Evolutionary conservation across 2,888 invertebrate genomes (phyloP), one percentile per base, ranked within the genome.

Genomic region (Standfussiana lucernea): DNA sequence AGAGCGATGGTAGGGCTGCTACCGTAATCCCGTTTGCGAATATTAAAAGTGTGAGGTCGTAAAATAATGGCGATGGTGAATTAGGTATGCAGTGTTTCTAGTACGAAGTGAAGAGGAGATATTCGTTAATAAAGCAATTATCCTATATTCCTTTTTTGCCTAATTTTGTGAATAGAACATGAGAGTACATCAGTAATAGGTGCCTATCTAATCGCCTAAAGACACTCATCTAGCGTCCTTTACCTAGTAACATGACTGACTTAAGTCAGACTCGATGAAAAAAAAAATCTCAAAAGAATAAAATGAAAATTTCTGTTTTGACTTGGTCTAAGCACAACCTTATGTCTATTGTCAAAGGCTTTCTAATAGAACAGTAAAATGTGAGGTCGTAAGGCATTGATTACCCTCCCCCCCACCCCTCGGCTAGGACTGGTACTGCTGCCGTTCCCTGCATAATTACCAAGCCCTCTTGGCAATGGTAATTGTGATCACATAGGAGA

Each of bases 1-100:
- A 62, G 50, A 65, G 45, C 77, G 56, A 42, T 78, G 62, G 76
- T 83, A 85, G 83, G 72, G 77, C 32, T 82, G 65, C 69, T 24
- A 56, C 73, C 32, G 21, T 35, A 61, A 61, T 21, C 3, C 61
- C 68, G 59, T 61, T 72, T 40, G 78, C 35, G 61, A 66, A 70
- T 82, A 80, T 71, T 71, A 83, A 78, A 80, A 80, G 35, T 73
- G 13, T 80, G 13, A 59, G 15, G 47, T 66, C 28, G 35, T 78
- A 73, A 74, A 66, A 42, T 81, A 45, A 6, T 8, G 65, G 40
- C 15, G 21, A 61, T 53, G n/a, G 28, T 50, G 28, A 80, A 80
- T 72, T 40, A n/a, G n/a, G n/a, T n/a, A 28, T 80, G 53, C 21
- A 40, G n/a, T 35, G n/a, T 72, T 73, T 45, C 65, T 62, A 10